Percentiles rank a stretch among this genome's conserved stretches.
Conservation (phyloP, 2,888 invertebrate species). For the Drymonia ruficornis region DNA sequence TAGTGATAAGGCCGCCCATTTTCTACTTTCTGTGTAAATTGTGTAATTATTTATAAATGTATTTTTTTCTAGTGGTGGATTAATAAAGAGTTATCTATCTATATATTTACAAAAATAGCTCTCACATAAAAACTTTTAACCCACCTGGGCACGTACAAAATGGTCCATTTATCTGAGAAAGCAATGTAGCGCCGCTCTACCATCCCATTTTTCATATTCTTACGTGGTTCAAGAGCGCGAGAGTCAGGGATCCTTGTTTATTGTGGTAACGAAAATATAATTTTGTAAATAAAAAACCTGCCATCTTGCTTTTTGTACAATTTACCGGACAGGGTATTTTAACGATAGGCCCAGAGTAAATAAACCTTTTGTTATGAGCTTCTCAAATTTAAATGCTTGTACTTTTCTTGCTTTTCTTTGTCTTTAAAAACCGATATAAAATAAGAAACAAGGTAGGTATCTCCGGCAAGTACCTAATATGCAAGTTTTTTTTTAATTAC, state of each 20-base stretch:
- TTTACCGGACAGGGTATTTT: neutral
- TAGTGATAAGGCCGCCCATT: too few relatives aligned
- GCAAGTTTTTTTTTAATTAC: too few relatives aligned
- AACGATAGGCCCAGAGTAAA: neutral
- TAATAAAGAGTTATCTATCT: too few relatives aligned
- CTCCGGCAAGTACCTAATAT: too few relatives aligned
- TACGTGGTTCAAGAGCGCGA: neutral
- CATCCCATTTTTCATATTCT: neutral
- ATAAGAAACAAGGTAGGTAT: too few relatives aligned
- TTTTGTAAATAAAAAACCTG: conserved; percentile 1
- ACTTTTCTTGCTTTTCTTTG: neutral
- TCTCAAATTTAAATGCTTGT: neutral
- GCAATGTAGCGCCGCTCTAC: neutral
- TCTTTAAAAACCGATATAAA: neutral
- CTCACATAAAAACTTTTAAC: neutral
- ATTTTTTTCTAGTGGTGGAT: too few relatives aligned
- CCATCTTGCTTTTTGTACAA: conserved; percentile 2
- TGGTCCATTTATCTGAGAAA: too few relatives aligned
- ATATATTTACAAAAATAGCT: too few relatives aligned
- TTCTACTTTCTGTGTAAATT: too few relatives aligned
- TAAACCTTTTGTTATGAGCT: neutral
- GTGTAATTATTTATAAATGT: too few relatives aligned
- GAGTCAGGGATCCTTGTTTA: neutral
- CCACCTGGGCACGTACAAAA: neutral
- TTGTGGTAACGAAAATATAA: conserved; percentile 2